Evolutionary conservation across 2,113 vertebrate species (phyloP).

Genomic region (Buteo buteo): DNA sequence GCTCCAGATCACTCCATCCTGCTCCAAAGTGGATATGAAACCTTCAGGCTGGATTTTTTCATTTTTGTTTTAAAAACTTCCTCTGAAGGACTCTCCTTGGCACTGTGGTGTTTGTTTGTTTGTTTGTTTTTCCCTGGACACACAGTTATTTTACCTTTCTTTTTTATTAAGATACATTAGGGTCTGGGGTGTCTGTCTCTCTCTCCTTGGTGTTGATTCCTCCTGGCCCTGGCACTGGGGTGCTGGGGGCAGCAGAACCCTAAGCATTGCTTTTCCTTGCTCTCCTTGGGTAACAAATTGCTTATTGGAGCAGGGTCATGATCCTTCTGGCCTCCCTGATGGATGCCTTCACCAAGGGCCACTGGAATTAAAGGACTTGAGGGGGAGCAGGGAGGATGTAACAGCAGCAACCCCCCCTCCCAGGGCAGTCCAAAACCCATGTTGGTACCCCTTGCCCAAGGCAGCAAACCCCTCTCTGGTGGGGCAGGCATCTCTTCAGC

Average conservation of each 20-base stretch:
- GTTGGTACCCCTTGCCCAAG: neutral
- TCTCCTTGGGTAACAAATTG: neutral
- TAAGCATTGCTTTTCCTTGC: neutral
- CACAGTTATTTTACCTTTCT: neutral
- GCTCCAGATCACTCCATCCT: neutral
- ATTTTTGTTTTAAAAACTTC: neutral
- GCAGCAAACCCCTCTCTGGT: neutral
- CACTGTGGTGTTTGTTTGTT: too few relatives aligned
- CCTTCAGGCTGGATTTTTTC: neutral
- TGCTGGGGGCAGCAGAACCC: neutral
- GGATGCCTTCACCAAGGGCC: neutral
- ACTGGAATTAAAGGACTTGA: neutral
- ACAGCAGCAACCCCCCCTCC: neutral
- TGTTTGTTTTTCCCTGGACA: neutral
- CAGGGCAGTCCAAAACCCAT: neutral
- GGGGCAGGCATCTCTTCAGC: neutral
- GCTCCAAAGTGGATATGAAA: neutral
- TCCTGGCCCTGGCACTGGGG: neutral
- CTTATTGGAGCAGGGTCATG: neutral
- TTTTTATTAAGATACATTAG: neutral
- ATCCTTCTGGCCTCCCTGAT: neutral
- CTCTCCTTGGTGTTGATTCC: neutral
- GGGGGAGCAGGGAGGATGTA: neutral
- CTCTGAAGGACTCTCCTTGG: neutral
- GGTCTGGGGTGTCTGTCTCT: neutral